Percentiles rank a stretch among this genome's conserved stretches.
Evolutionary conservation across 2,888 invertebrate species (phyloP).

Genomic region (Dynastes hyllus): DNA sequence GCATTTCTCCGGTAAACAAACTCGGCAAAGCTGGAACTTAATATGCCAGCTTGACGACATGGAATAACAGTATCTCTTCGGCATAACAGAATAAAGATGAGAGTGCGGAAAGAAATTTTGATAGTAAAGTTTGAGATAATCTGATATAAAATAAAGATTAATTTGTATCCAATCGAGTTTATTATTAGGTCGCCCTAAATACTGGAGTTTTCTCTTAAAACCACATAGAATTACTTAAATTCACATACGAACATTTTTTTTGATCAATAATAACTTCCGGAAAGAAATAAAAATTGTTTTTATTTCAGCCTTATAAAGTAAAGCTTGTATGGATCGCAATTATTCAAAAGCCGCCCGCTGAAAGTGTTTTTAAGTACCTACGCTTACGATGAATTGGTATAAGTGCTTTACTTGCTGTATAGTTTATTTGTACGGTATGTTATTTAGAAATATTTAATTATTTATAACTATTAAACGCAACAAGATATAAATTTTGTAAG

Average conservation of each 20-base stretch:
- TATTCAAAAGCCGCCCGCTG: slow-evolving; percentile 40
- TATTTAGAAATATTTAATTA: neutral
- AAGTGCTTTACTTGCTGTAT: slow-evolving; percentile 24
- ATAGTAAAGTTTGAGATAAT: neutral
- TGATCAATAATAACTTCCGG: slow-evolving; percentile 40
- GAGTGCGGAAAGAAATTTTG: slow-evolving; percentile 41
- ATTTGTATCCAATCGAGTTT: neutral
- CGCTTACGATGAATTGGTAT: slow-evolving; percentile 14
- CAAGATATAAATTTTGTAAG: too few species aligned
- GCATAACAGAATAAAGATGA: slow-evolving; percentile 49
- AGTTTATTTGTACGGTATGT: slow-evolving; percentile 34
- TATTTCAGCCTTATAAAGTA: slow-evolving; percentile 38
- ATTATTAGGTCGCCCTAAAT: neutral
- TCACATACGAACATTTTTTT: neutral
- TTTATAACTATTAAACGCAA: too few species aligned
- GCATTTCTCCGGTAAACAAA: neutral
- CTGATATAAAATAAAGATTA: neutral
- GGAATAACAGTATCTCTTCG: slow-evolving; percentile 47
- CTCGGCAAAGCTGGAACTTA: slow-evolving; percentile 11
- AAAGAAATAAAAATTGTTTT: slow-evolving; percentile 31
- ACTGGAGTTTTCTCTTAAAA: neutral
- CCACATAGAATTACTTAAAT: neutral
- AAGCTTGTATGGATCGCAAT: slow-evolving; percentile 22
- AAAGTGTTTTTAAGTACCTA: slow-evolving; percentile 13
- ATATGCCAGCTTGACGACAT: slow-evolving; percentile 35